These are phyloP conservation scores for Xylocampa areola DNA, from an alignment of 2,888 invertebrate genomes.

Conservation along the genomic window DNA sequence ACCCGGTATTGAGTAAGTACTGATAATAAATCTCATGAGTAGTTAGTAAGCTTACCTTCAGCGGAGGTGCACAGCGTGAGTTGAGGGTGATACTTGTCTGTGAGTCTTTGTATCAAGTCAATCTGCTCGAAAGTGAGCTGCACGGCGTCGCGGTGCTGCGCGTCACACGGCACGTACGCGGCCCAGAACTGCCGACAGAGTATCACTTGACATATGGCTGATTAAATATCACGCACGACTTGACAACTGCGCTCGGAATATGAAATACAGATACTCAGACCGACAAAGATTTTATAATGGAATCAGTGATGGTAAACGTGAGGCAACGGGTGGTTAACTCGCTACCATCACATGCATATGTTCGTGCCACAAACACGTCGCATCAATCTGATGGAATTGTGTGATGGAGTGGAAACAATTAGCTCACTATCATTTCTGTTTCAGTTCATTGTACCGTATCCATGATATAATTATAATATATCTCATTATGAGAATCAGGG, in stretches of 20 bases:
- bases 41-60: constrained; percentile 89
- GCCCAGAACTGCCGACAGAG: constrained; percentile 94
- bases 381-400: constrained; percentile 57
- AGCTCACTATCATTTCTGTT: constrained; percentile 62
- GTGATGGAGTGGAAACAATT: constrained; percentile 64
- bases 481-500: constrained; percentile 16
- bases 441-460: constrained; percentile 63
- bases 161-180: constrained; percentile 95
- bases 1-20: too few species aligned
- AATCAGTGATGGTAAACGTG: constrained; percentile 56
- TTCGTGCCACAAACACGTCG: constrained; percentile 51
- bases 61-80: constrained; percentile 94
- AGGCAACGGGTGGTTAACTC: constrained; percentile 48
- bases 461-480: constrained; percentile 51
- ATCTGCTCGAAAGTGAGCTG: constrained; percentile 96
- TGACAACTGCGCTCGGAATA: constrained; percentile 67
- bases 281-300: constrained; percentile 65
- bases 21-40: not conserved
- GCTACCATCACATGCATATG: constrained; percentile 42
- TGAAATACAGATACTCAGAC: constrained; percentile 66
- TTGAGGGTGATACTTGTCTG: constrained; percentile 94
- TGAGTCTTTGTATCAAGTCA: constrained; percentile 95
- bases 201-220: constrained; percentile 68
- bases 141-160: constrained; percentile 95
- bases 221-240: constrained; percentile 81